These are phyloP conservation scores for Drosophila athabasca DNA, from an alignment of 1,140 invertebrate genomes.

Conservation along the genomic window DNA sequence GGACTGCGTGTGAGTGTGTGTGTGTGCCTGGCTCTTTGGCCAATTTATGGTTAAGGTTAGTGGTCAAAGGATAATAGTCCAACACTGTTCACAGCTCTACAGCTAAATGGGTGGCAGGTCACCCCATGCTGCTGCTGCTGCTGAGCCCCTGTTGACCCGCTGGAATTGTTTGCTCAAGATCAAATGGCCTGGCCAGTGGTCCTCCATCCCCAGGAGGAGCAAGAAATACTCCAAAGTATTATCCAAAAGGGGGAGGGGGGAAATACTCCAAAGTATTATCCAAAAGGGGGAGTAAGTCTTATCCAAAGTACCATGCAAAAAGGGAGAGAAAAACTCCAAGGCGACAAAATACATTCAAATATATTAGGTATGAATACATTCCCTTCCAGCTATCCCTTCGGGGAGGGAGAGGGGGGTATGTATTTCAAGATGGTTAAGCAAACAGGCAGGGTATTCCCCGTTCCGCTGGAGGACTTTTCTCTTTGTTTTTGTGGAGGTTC, in stretches of 20 bases:
- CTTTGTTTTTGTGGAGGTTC: constrained; percentile 16
- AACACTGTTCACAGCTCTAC: constrained; percentile 50
- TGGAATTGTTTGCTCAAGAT: constrained; percentile 76
- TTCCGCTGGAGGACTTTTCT: constrained; percentile 9
- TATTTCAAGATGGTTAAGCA: background rate
- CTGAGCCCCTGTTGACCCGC: constrained; percentile 54
- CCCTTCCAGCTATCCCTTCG: background rate
- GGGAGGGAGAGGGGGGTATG: too few relatives aligned
- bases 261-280: too few relatives aligned
- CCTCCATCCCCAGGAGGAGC: constrained; percentile 7
- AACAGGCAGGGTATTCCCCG: constrained; percentile 7
- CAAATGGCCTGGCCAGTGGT: constrained; percentile 61
- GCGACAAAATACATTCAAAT: constrained; percentile 26
- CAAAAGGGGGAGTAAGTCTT: background rate
- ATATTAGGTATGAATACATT: constrained; percentile 45
- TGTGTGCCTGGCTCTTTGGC: constrained; percentile 60
- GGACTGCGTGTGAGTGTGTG: too few relatives aligned
- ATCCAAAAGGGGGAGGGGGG: background rate
- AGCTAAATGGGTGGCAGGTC: constrained; percentile 35
- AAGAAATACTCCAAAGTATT: background rate
- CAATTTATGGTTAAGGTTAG: constrained; percentile 79
- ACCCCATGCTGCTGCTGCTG: constrained; percentile 30
- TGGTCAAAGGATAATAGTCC: constrained; percentile 81
- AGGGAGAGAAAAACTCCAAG: constrained; percentile 13
- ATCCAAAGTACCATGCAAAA: background rate